These are phyloP conservation scores for Aphelenchoides bicaudatus DNA, from an alignment of 2,888 invertebrate species.

Conservation along the genomic window DNA sequence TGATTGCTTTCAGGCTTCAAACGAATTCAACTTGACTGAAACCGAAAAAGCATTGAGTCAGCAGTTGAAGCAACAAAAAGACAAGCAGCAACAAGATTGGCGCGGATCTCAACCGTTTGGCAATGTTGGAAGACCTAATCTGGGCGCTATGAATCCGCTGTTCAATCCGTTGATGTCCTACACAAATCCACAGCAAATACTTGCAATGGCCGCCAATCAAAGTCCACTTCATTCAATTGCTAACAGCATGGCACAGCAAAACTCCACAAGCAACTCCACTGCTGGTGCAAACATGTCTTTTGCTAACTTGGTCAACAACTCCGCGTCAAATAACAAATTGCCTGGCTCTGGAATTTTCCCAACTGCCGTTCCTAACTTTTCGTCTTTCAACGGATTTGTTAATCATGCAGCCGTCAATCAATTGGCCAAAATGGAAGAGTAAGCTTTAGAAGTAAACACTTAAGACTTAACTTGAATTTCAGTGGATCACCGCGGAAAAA, in stretches of 20 bases:
- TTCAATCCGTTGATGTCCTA: slow-evolving; percentile 8
- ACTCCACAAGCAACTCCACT: not conserved
- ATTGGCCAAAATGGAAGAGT: not conserved
- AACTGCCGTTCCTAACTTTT: slow-evolving; percentile 11
- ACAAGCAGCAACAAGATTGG: not conserved
- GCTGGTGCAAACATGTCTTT: not conserved
- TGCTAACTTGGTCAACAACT: not conserved
- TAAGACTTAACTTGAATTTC: not conserved
- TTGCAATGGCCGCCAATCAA: slow-evolving; percentile 4
- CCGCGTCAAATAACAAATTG: not conserved
- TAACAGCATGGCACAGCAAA: slow-evolving; percentile 5
- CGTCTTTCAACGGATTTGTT: slow-evolving; percentile 12
- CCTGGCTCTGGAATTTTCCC: slow-evolving; percentile 17
- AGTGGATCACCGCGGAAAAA: slow-evolving; percentile 37
- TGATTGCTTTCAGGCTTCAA: not conserved
- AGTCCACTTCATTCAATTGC: slow-evolving; percentile 1
- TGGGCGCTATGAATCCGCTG: not conserved
- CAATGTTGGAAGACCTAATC: no score
- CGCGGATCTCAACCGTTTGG: not conserved
- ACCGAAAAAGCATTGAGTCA: not conserved
- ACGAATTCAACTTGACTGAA: not conserved
- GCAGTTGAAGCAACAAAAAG: not conserved
- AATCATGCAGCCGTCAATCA: not conserved
- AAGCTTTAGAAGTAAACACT: not conserved
- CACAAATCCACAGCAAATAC: not conserved